These are phyloP conservation scores for Heliconius himera DNA, from an alignment of 1,140 invertebrate species.

Conservation along the genomic window DNA sequence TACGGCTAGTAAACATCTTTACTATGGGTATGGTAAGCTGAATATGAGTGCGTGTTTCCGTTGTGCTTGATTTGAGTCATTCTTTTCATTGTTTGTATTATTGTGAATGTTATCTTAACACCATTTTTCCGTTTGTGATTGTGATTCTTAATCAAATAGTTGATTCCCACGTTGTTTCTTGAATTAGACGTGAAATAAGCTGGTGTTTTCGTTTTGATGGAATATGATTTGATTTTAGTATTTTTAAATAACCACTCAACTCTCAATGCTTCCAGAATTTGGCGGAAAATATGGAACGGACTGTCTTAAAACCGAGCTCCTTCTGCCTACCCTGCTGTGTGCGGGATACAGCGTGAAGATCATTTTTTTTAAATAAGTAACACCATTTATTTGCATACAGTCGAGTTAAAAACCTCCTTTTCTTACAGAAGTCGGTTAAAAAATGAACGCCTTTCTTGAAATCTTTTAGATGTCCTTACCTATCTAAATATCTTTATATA, in stretches of 20 bases:
- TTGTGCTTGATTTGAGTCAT: slow-evolving; percentile 36
- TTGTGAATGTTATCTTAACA: slow-evolving; percentile 17
- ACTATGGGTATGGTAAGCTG: slow-evolving; percentile 48
- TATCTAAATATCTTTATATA: no score
- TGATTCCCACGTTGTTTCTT: slow-evolving; percentile 14
- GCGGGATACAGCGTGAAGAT: no score
- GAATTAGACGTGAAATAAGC: not conserved
- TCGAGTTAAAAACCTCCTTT: no score
- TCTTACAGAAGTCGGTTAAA: no score
- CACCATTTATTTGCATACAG: no score
- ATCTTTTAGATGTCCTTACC: not conserved
- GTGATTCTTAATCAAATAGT: not conserved
- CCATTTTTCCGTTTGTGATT: not conserved
- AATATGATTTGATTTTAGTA: not conserved
- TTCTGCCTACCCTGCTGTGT: no score
- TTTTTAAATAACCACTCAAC: no score
- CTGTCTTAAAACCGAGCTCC: no score
- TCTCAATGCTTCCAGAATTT: no score
- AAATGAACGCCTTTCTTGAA: no score
- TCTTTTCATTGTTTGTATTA: slow-evolving; percentile 2
- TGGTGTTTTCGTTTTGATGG: not conserved
- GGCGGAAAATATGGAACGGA: no score
- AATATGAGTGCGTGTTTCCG: slow-evolving; percentile 54
- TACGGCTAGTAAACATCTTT: slow-evolving; percentile 73
- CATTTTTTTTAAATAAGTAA: no score